These are phyloP conservation scores for Circaetus gallicus DNA, from an alignment of 2,113 vertebrate species.

Conservation along the genomic window DNA sequence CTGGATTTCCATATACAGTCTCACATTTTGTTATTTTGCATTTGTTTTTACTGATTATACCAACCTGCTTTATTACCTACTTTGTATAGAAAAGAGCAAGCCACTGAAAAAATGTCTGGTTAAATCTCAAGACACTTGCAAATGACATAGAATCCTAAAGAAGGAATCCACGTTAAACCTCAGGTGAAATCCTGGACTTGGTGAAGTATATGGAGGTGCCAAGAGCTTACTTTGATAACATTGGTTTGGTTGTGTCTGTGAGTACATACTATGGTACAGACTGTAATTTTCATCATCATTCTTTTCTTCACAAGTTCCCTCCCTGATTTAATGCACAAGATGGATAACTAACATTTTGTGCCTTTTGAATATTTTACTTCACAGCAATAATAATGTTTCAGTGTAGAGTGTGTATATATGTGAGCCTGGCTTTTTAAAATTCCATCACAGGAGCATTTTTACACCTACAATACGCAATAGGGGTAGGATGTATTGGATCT, in stretches of 20 bases:
- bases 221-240: neutral
- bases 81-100: neutral
- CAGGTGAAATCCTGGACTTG: neutral
- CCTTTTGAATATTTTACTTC: neutral
- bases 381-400: neutral
- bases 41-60: neutral
- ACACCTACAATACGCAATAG: neutral
- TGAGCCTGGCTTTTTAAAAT: neutral
- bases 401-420: neutral
- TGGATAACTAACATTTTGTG: neutral
- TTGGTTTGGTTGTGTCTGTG: neutral
- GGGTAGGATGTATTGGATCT: neutral
- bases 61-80: neutral
- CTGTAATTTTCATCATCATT: neutral
- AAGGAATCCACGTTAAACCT: neutral
- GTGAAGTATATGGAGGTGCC: neutral
- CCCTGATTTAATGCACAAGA: neutral
- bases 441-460: neutral
- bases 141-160: neutral
- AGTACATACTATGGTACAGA: neutral
- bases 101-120: neutral
- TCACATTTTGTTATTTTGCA: neutral
- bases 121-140: neutral
- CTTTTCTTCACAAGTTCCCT: neutral
- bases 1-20: neutral